Conservation (phyloP, 2,888 invertebrate genomes). For the Ramazzottius varieornatus region DNA sequence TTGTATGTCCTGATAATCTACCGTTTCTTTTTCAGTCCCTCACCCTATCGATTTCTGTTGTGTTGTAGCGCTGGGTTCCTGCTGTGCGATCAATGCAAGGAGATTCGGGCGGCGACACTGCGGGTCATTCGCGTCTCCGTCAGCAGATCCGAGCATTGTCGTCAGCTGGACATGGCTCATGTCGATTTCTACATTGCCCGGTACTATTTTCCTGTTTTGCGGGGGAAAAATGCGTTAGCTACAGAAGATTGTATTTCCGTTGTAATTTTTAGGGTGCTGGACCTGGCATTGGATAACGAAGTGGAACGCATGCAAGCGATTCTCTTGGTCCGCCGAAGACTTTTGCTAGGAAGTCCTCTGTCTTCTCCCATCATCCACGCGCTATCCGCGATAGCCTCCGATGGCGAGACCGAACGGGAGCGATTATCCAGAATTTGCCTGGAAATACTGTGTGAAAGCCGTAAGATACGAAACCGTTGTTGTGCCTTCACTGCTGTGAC, state of each 20-base stretch:
- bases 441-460: background rate
- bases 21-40: background rate
- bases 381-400: background rate
- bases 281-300: background rate
- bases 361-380: background rate
- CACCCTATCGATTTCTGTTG: background rate
- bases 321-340: background rate
- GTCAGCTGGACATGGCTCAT: background rate
- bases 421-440: background rate
- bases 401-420: background rate
- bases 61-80: background rate
- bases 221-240: background rate
- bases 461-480: too few relatives aligned
- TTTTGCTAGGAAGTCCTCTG: background rate
- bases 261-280: background rate
- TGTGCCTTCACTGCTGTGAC: too few relatives aligned
- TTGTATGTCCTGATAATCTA: background rate
- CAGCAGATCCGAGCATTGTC: background rate
- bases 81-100: background rate
- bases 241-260: background rate
- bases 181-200: background rate
- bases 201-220: background rate
- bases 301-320: background rate
- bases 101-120: background rate
- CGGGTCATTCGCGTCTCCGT: background rate